Conservation (phyloP, 2,113 vertebrate species). For the Accipiter virgatus region DNA sequence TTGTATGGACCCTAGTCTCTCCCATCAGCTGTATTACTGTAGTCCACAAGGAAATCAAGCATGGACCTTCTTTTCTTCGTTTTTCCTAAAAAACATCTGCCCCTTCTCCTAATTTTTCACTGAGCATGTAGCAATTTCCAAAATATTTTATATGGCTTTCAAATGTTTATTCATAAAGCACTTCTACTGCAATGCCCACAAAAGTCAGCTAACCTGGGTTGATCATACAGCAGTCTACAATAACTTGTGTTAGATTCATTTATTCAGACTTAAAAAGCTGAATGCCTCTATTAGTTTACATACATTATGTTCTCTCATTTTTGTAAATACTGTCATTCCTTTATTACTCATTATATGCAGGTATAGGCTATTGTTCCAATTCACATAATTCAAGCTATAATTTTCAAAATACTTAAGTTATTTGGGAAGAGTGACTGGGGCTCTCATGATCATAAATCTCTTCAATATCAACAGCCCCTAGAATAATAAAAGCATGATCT, state of each 20-base stretch:
- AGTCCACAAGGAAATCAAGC: background rate
- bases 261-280: background rate
- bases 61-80: accelerated
- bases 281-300: background rate
- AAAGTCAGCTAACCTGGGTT: background rate
- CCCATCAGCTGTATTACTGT: background rate
- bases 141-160: background rate
- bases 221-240: background rate
- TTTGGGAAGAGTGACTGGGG: background rate
- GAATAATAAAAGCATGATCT: background rate
- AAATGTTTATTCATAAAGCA: background rate
- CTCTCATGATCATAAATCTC: background rate
- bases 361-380: background rate
- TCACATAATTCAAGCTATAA: background rate
- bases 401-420: background rate
- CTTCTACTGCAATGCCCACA: background rate
- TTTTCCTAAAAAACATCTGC: background rate
- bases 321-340: background rate
- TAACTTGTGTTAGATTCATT: background rate
- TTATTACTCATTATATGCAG: background rate
- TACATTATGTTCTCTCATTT: background rate
- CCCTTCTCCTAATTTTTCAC: background rate
- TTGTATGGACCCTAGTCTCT: background rate
- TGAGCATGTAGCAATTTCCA: background rate
- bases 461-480: background rate